These are phyloP conservation scores for Ctenosaura bakeri DNA, from an alignment of 2,797 vertebrate genomes.

Conservation along the genomic window DNA sequence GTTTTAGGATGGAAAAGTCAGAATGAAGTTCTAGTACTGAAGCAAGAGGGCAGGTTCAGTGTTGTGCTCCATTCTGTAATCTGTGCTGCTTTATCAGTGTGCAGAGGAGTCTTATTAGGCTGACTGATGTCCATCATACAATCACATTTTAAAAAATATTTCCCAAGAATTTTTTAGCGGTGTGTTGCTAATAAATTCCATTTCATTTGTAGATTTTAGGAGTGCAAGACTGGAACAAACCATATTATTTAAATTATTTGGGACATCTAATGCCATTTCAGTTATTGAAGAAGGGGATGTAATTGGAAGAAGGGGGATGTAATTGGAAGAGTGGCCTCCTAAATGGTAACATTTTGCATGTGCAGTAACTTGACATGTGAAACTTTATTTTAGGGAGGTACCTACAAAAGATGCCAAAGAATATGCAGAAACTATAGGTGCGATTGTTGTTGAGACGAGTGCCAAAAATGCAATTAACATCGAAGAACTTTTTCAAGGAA, in stretches of 20 bases:
- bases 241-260: constrained; percentile 5
- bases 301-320: not conserved
- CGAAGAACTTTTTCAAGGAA: constrained; percentile 98
- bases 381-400: constrained; percentile 88
- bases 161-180: constrained; percentile 1
- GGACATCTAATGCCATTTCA: not conserved
- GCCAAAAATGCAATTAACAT: constrained; percentile 97
- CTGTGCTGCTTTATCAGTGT: not conserved
- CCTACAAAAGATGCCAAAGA: constrained; percentile 97
- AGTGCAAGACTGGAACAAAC: not conserved
- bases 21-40: not conserved
- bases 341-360: not conserved
- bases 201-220: not conserved
- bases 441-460: constrained; percentile 98
- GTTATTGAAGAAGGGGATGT: not conserved
- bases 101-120: not conserved
- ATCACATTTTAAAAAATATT: not conserved
- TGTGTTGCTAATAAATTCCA: not conserved
- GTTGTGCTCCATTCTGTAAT: not conserved
- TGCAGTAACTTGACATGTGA: constrained; percentile 40
- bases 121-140: not conserved
- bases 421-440: constrained; percentile 96
- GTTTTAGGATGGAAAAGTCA: not conserved
- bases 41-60: not conserved
- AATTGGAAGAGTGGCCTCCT: not conserved